Base-by-base conservation (phyloP, 2,888 invertebrate species). In the Andrena haemorrhoa region DNA sequence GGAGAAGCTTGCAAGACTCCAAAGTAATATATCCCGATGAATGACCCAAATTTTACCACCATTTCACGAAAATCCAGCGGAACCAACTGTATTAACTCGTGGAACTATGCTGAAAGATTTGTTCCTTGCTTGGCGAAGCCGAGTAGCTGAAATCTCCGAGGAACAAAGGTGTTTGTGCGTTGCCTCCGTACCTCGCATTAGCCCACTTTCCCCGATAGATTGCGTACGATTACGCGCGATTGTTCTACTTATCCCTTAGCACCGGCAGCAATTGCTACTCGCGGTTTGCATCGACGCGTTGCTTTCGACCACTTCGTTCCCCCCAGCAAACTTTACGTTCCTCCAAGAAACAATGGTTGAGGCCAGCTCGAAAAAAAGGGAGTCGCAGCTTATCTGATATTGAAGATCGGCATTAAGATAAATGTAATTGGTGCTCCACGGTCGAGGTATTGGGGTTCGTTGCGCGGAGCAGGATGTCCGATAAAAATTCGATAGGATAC, bases 151-250 rank as follows among this genome's bases (percentile, higher is more conserved):
- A 79, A 84, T 76, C 79, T 31, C 2, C 66, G 35, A 47, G 68
- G 78, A 84, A 86, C 84, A 86, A 88, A 87, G 86, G 79, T 81
- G 88, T 88, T 60, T 41, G 73, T 49, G 70, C 75, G 82, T 79
- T 79, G 76, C 61, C 68, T 78, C 79, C 64, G 49, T 74, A n/a
- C 75, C 58, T 64, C 77, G 74, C 86, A 82, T 87, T 87, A 87
- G 87, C 88, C 87, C 88, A 85, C 88, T 88, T 88, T 88, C 88
- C 79, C 88, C 69, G 68, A 85, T 83, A 88, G 88, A 88, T 88
- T 88, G 89, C 88, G 88, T 88, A 83, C 76, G 88, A 88, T 88
- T 88, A 88, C 85, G 87, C 70, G 85, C 75, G 87, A 88, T 88
- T 82, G 88, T 88, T 87, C 88, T 87, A 88, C 87, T 88, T 87